Conservation (phyloP, 2,888 invertebrate species). For the Tryphoninae sp. region DNA sequence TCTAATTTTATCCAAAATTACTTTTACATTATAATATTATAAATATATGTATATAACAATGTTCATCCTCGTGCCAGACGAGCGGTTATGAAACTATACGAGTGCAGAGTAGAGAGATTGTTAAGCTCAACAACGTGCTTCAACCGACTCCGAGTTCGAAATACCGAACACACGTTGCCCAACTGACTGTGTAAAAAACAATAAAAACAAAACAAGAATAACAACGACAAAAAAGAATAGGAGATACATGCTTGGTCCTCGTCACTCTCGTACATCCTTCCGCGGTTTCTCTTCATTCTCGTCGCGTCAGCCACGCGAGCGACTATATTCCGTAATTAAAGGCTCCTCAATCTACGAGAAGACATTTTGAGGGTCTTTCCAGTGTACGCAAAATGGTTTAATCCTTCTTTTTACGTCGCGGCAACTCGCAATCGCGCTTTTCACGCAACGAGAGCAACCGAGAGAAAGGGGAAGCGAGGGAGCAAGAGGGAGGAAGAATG, state of each 20-base stretch:
- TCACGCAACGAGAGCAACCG: constrained; percentile 10
- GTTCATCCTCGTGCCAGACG: not conserved
- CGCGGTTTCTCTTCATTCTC: not conserved
- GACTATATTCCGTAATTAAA: constrained; percentile 54
- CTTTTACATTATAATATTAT: not conserved
- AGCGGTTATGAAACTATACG: constrained; percentile 19
- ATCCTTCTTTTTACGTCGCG: constrained; percentile 34
- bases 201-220: not conserved
- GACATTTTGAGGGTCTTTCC: constrained; percentile 34
- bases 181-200: constrained; percentile 6
- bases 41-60: constrained; percentile 13
- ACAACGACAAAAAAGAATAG: constrained; percentile 1
- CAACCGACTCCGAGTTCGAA: constrained; percentile 11
- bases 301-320: not conserved
- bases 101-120: constrained; percentile 10
- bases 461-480: not conserved
- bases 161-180: constrained; percentile 1
- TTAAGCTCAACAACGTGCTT: constrained; percentile 40
- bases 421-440: not conserved
- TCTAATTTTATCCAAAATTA: constrained; percentile 45
- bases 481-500: not conserved
- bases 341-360: constrained; percentile 43
- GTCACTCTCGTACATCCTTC: not conserved
- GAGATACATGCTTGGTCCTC: constrained; percentile 33
- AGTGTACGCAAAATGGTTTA: constrained; percentile 41